phyloP scores from a whole-genome alignment of 1,140 invertebrate genomes.

The Drosophila mojavensis region DNA sequence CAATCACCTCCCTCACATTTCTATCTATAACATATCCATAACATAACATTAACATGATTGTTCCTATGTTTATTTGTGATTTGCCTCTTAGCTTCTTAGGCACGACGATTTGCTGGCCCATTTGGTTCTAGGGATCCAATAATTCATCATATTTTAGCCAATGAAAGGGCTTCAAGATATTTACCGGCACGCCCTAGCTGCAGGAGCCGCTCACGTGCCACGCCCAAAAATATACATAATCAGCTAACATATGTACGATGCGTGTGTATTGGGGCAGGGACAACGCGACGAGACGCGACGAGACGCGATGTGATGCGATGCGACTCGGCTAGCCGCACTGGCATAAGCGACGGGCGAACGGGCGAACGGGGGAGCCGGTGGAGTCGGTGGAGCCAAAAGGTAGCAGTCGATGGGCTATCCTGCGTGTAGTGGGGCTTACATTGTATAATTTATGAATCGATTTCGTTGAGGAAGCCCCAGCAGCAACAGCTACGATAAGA shows the following conservation, averaged over 20 bases:
- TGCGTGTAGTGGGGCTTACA: slow-evolving; percentile 18
- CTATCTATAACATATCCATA: too few relatives aligned
- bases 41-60: too few relatives aligned
- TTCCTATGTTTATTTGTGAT: too few relatives aligned
- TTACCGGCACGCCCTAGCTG: neutral
- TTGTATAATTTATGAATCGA: slow-evolving; percentile 77
- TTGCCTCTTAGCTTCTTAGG: too few relatives aligned
- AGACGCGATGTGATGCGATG: too few relatives aligned
- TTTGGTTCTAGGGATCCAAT: neutral
- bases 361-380: too few relatives aligned
- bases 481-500: neutral
- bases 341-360: too few relatives aligned
- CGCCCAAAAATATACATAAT: neutral
- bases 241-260: neutral
- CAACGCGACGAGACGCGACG: too few relatives aligned
- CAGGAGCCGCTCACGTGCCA: neutral
- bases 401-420: neutral
- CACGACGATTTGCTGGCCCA: too few relatives aligned
- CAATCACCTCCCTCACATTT: too few relatives aligned
- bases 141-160: neutral
- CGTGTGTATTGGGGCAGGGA: too few relatives aligned
- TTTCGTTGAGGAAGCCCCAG: slow-evolving; percentile 21
- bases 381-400: neutral
- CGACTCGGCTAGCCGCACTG: too few relatives aligned
- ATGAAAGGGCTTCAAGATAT: neutral